These are phyloP conservation scores for Aphrophora alni DNA, from an alignment of 2,888 invertebrate genomes.

Conservation along the genomic window DNA sequence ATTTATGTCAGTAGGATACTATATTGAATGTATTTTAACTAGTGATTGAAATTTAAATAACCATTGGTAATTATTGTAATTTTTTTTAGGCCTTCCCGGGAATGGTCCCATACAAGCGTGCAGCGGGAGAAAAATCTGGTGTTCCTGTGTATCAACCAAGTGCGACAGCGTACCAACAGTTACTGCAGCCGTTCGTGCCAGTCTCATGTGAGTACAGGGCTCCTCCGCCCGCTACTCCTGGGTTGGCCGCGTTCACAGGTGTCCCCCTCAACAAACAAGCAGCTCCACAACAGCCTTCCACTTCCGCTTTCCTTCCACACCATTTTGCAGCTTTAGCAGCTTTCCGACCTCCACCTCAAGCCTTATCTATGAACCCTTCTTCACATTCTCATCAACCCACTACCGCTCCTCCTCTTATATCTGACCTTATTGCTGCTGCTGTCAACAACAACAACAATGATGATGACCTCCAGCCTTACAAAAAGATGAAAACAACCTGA, in stretches of 20 bases:
- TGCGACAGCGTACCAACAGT: constrained; percentile 92
- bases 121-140: constrained; percentile 93
- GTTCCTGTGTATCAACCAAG: constrained; percentile 92
- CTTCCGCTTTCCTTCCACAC: constrained; percentile 38
- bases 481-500: constrained; percentile 89
- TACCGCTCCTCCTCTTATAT: constrained; percentile 56
- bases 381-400: constrained; percentile 54
- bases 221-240: constrained; percentile 56
- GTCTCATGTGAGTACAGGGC: constrained; percentile 97
- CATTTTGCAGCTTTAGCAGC: constrained; percentile 39
- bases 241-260: constrained; percentile 65
- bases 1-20: no score
- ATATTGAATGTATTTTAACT: no score
- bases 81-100: constrained; percentile 83
- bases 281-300: constrained; percentile 63
- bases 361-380: constrained; percentile 44
- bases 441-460: constrained; percentile 58
- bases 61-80: no score
- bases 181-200: constrained; percentile 96
- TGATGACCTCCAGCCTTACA: constrained; percentile 80
- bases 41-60: no score
- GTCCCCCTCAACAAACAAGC: constrained; percentile 70
- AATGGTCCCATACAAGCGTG: constrained; percentile 95
- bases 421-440: constrained; percentile 58
- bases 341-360: constrained; percentile 37